These are phyloP conservation scores for Drosophila lowei DNA, from an alignment of 1,140 invertebrate genomes.

Conservation along the genomic window DNA sequence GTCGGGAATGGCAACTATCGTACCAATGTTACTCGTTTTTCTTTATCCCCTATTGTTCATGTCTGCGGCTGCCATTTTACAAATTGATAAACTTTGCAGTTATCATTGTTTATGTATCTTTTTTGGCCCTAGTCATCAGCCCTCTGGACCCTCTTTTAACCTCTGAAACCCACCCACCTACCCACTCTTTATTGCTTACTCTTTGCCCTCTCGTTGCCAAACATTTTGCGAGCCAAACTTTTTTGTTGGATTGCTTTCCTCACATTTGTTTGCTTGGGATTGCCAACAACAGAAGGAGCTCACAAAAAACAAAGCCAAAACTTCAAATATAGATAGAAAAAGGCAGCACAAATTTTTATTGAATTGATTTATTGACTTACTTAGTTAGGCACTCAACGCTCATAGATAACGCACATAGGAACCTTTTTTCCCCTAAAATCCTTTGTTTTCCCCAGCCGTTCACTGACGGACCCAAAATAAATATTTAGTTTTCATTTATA, in stretches of 20 bases:
- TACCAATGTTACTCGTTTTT: too few species aligned
- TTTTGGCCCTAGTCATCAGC: constrained; percentile 34
- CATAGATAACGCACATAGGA: constrained; percentile 60
- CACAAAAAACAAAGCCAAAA: constrained; percentile 48
- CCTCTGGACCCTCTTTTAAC: constrained; percentile 20
- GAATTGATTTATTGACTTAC: constrained; percentile 82
- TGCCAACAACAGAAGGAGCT: constrained; percentile 40
- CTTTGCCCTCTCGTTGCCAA: constrained; percentile 52
- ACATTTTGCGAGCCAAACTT: constrained; percentile 48
- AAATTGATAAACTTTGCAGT: constrained; percentile 80
- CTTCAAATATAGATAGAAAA: constrained; percentile 51
- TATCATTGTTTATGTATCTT: constrained; percentile 80
- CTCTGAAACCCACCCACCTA: not conserved
- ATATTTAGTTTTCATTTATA: constrained; percentile 82
- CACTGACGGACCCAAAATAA: constrained; percentile 60
- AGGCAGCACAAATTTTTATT: constrained; percentile 73
- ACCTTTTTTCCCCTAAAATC: constrained; percentile 52
- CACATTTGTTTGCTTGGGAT: constrained; percentile 75
- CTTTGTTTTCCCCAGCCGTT: constrained; percentile 46
- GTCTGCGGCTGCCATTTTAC: constrained; percentile 66
- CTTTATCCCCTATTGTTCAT: constrained; percentile 2
- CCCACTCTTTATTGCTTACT: not conserved
- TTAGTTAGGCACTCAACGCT: constrained; percentile 73
- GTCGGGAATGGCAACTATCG: too few species aligned
- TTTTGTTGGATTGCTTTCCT: constrained; percentile 31